Evolutionary conservation across 2,113 vertebrate species (phyloP).

Genomic region (Bungarus multicinctus): DNA sequence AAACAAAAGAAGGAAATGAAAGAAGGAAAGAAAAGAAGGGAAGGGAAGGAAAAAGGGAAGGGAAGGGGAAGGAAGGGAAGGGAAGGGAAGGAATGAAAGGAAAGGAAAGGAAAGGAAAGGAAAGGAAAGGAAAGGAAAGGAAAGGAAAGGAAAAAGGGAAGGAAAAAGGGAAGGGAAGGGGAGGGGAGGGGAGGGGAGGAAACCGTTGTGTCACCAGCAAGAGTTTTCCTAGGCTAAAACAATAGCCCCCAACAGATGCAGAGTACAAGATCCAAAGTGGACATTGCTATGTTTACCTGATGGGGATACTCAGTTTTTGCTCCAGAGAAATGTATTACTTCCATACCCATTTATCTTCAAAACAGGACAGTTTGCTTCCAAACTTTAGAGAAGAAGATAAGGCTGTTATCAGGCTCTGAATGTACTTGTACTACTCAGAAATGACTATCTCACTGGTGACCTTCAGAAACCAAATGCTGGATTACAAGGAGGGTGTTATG

Average conservation of each 20-base stretch:
- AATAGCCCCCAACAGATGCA: background rate
- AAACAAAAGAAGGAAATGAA: no score
- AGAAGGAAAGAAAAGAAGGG: no score
- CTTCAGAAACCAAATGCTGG: background rate
- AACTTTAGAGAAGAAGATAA: background rate
- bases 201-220: background rate
- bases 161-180: no score
- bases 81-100: accelerated
- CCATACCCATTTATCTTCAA: background rate
- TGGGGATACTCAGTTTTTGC: background rate
- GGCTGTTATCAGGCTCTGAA: background rate
- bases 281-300: background rate
- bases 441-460: background rate
- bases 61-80: no score
- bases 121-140: no score
- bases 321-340: background rate
- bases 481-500: background rate
- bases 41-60: no score
- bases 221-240: background rate
- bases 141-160: accelerated
- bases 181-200: no score
- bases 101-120: no score
- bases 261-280: background rate
- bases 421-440: background rate
- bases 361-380: background rate